Evolutionary conservation across 30 jellyfish, hydroid and myxozoan species (phyloP), one percentile per base, ranked within the genome.

Genomic region (Hydractinia symbiolongicarpus): DNA sequence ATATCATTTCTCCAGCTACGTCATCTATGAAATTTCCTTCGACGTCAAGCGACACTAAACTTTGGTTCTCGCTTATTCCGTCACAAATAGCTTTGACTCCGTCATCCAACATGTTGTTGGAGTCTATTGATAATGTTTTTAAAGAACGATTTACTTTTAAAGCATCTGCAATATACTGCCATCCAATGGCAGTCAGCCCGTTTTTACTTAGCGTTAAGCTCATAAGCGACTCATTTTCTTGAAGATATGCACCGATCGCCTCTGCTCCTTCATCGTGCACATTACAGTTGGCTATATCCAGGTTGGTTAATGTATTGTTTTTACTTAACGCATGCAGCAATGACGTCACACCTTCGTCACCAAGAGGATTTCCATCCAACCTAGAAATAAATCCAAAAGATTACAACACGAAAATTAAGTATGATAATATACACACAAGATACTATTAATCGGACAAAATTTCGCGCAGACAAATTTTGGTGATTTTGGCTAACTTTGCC

Each of bases 331-430:
- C 88, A 15, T 82, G 88, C 53, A 82, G 78, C 44, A 88, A 55
- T 76, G 87, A 71, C 1, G 82, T 55, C 71, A 82, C 74, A 44
- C 96, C 96, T 14, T 88, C 93, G 62, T 88, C 92, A 16, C 92
- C 92, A 4, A 88, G 86, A 2, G 78, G 82, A 78, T 88, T 88
- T 4, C 96, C 96, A 71, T 88, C 88, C 58, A 88, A 83, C 91
- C 96, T 88, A 19, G 1, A 67, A 77, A 13, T 10, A 11, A 15
- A 13, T 67, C 1, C 1, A 67, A 67, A 49, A 20, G 2, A 67
- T n/a, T 17, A 58, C 19, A 58, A 58, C 19, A 58, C 15, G 17
- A 17, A 58, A 58, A 58, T 11, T 13, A 3, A 3, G 69, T 58
- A 17, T 11, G 3, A 13, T 58, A 17, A 58, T 17, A 11, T 58